A percentile compares a stretch with the other conserved stretches of the same genome.
These are phyloP conservation scores for Phalacrocorax pelagicus DNA, from an alignment of 2,113 vertebrate species.

Conservation along the genomic window DNA sequence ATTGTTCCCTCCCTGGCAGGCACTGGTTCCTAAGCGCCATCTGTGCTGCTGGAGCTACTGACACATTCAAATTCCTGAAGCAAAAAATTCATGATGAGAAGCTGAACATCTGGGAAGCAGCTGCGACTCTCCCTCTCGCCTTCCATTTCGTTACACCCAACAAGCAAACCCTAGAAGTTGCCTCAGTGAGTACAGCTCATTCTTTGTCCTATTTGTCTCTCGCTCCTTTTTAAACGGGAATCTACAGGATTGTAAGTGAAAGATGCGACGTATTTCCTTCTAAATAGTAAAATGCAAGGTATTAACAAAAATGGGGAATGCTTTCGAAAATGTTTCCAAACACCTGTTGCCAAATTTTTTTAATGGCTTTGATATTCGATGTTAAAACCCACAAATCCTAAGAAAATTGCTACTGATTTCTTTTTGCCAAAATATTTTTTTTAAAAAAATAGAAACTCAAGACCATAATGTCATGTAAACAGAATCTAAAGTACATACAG, in stretches of 20 bases:
- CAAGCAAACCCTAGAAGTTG: conserved; percentile 68
- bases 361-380: neutral
- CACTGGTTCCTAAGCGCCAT: conserved; percentile 80
- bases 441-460: neutral
- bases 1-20: conserved; percentile 49
- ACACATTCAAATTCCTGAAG: conserved; percentile 78
- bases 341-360: neutral
- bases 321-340: neutral
- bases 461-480: neutral
- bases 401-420: neutral
- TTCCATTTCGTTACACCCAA: conserved; percentile 74
- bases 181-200: conserved; percentile 53
- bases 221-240: neutral
- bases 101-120: conserved; percentile 65
- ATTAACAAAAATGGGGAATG: neutral
- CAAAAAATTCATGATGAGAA: conserved; percentile 71
- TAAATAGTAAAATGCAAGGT: neutral
- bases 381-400: neutral
- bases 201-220: neutral
- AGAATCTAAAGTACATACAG: neutral
- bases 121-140: conserved; percentile 60
- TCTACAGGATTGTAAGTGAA: neutral
- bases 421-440: neutral
- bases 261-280: neutral
- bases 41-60: conserved; percentile 72